A percentile compares a stretch with the other conserved stretches of the same genome.
phyloP scores from a whole-genome alignment of 2,113 vertebrate species.

The Syrmaticus mikado region DNA sequence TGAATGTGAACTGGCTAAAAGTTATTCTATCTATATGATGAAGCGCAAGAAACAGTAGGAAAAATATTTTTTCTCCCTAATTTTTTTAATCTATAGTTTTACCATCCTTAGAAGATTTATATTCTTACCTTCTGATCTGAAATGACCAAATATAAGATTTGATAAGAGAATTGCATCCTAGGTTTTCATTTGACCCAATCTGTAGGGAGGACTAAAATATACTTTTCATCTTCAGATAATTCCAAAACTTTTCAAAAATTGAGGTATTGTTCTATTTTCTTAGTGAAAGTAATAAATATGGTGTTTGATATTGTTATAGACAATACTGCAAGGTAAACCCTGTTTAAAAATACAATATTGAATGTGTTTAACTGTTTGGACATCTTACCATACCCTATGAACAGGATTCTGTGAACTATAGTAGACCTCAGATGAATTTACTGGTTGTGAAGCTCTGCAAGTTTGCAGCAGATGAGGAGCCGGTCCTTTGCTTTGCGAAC shows the following conservation, averaged over 20 bases:
- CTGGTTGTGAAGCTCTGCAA: not conserved
- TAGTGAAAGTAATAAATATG: not conserved
- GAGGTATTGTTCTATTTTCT: not conserved
- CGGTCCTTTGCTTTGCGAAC: not conserved
- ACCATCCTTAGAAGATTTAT: not conserved
- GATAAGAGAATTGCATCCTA: not conserved
- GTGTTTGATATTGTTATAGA: not conserved
- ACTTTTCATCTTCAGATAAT: not conserved
- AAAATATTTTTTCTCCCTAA: not conserved
- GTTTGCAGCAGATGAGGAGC: not conserved
- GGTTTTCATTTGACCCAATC: not conserved
- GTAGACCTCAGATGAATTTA: not conserved
- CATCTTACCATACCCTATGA: not conserved
- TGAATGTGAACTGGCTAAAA: constrained; percentile 23
- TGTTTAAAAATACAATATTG: not conserved
- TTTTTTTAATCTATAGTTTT: not conserved
- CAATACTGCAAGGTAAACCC: not conserved
- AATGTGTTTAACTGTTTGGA: not conserved
- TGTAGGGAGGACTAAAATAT: not conserved
- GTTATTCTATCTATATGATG: not conserved
- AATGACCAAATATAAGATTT: not conserved
- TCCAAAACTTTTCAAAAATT: not conserved
- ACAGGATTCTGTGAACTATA: not conserved
- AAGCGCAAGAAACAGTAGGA: not conserved
- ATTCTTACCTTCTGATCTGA: not conserved